phyloP scores from a whole-genome alignment of 2,888 invertebrate species.

The Eupithecia centaureata region DNA sequence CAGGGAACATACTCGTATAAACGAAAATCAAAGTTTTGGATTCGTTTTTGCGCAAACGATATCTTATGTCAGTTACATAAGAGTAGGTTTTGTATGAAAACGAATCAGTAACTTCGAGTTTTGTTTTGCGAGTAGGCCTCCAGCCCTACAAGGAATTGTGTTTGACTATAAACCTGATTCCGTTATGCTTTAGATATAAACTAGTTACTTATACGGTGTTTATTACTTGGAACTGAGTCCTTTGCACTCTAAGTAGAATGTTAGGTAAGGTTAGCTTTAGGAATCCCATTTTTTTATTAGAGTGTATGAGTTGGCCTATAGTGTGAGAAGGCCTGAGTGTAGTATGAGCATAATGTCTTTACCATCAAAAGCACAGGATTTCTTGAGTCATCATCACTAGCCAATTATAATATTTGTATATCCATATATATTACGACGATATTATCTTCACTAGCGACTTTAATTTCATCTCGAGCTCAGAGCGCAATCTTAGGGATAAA shows the following conservation, averaged over 20 bases:
- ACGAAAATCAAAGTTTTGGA: too few relatives aligned
- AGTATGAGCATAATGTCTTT: too few relatives aligned
- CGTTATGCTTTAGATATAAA: not conserved
- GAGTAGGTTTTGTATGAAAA: too few relatives aligned
- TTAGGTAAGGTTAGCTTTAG: not conserved
- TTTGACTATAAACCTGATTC: conserved; percentile 5
- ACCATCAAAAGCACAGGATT: not conserved
- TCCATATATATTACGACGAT: not conserved
- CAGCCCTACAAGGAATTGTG: conserved; percentile 36
- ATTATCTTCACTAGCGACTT: conserved; percentile 16
- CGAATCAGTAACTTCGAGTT: too few relatives aligned
- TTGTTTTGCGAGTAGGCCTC: too few relatives aligned
- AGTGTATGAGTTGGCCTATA: not conserved
- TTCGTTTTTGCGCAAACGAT: too few relatives aligned
- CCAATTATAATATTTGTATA: not conserved
- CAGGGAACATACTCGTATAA: too few relatives aligned
- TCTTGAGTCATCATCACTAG: not conserved
- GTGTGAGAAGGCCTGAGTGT: not conserved
- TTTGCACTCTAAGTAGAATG: not conserved
- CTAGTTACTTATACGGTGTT: not conserved
- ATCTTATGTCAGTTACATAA: too few relatives aligned
- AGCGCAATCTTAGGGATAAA: conserved; percentile 1
- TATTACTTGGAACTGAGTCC: not conserved
- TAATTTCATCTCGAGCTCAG: conserved; percentile 8
- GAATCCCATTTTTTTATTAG: not conserved